Conservation (phyloP, 2,797 vertebrate species). For the Chrosomus eos region DNA sequence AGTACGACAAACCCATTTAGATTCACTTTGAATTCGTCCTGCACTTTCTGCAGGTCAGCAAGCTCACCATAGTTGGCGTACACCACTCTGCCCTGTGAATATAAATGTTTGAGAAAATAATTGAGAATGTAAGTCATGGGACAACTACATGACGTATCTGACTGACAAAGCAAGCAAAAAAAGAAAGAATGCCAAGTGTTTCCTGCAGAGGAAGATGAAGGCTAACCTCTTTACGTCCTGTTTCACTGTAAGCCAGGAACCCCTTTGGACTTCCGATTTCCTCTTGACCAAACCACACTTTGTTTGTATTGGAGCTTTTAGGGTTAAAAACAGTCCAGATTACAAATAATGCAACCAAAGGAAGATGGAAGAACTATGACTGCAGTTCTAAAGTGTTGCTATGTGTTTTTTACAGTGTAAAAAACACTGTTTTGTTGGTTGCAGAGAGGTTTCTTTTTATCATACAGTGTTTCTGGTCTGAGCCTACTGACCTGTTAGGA, state of each 20-base stretch:
- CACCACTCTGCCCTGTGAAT: constrained; percentile 83
- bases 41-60: constrained; percentile 78
- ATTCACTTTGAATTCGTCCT: not conserved
- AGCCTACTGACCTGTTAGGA: constrained; percentile 66
- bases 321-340: not conserved
- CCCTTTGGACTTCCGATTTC: constrained; percentile 65
- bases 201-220: not conserved
- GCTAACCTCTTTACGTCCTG: constrained; percentile 74
- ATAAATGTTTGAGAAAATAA: not conserved
- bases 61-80: constrained; percentile 85
- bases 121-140: not conserved
- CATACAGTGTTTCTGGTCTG: not conserved
- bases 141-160: too few relatives aligned
- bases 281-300: constrained; percentile 59
- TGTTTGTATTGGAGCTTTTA: constrained; percentile 68
- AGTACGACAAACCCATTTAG: constrained; percentile 81
- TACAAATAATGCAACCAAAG: not conserved
- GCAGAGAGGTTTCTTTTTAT: not conserved
- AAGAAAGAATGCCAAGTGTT: not conserved
- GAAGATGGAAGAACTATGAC: not conserved
- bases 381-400: not conserved
- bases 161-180: not conserved
- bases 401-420: not conserved
- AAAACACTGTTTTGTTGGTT: too few relatives aligned
- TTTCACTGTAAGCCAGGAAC: constrained; percentile 87